Conservation (phyloP, 2,797 vertebrate species). For the Scolopax bukidnonensis region DNA sequence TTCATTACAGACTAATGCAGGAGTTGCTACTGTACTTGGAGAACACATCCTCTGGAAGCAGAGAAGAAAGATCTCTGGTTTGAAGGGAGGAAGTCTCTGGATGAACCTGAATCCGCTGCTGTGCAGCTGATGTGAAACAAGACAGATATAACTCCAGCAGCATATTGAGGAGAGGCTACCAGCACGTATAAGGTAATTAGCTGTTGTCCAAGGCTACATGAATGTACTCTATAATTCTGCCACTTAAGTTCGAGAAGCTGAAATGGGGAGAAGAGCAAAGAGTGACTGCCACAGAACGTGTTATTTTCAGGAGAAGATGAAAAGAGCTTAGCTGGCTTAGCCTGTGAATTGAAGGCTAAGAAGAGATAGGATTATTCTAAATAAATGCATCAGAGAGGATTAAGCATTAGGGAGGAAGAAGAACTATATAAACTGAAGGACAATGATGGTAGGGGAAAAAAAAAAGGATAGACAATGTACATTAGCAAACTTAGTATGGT, state of each 20-base stretch:
- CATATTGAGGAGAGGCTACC: not conserved
- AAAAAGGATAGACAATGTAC: not conserved
- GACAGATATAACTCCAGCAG: not conserved
- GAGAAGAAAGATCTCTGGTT: not conserved
- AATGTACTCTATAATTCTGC: not conserved
- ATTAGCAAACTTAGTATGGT: not conserved
- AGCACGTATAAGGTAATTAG: not conserved
- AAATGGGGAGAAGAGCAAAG: not conserved
- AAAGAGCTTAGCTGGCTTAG: conserved; percentile 51
- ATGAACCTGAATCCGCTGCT: not conserved
- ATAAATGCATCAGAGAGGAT: conserved; percentile 34
- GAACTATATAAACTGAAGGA: conserved; percentile 11
- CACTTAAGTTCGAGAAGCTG: not conserved
- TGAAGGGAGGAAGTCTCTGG: not conserved
- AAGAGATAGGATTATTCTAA: conserved; percentile 36
- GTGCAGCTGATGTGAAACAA: not conserved
- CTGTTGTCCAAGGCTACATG: not conserved
- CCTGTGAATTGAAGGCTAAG: conserved; percentile 30
- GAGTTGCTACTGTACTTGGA: not conserved
- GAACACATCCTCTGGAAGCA: not conserved
- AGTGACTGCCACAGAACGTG: not conserved
- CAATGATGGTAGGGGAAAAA: not conserved
- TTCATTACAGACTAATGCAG: not conserved
- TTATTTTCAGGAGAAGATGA: not conserved
- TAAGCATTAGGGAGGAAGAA: conserved; percentile 18